Conservation (phyloP, 2,888 invertebrate genomes). For the Xiphydria camelus region DNA sequence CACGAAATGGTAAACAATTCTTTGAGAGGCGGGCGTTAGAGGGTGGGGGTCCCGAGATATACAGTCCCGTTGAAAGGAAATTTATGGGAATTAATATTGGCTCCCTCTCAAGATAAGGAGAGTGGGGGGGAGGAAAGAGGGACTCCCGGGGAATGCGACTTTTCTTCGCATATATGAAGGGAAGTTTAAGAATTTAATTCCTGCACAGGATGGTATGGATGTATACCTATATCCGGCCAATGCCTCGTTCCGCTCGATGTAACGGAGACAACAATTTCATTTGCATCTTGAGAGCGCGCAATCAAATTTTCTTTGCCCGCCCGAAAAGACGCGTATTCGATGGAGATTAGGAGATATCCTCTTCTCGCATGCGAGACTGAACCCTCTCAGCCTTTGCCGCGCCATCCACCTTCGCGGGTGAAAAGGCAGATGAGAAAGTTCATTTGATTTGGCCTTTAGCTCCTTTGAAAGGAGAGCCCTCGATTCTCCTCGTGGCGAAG, state of each 20-base stretch:
- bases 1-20: slow-evolving; percentile 54
- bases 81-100: slow-evolving; percentile 59
- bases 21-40: slow-evolving; percentile 19
- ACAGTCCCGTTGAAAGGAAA: slow-evolving; percentile 54
- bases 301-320: slow-evolving; percentile 37
- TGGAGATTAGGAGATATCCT: slow-evolving; percentile 63
- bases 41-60: slow-evolving; percentile 28
- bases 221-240: too few relatives aligned
- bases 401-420: too few relatives aligned
- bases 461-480: too few relatives aligned
- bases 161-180: slow-evolving; percentile 50
- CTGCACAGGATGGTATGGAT: slow-evolving; percentile 31
- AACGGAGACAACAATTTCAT: slow-evolving; percentile 55
- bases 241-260: not conserved
- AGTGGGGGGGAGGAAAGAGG: slow-evolving; percentile 35
- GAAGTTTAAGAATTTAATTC: slow-evolving; percentile 58
- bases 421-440: too few relatives aligned
- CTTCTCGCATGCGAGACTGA: too few relatives aligned
- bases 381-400: too few relatives aligned
- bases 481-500: too few relatives aligned
- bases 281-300: slow-evolving; percentile 49
- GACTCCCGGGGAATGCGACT: slow-evolving; percentile 57
- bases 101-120: slow-evolving; percentile 39
- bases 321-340: slow-evolving; percentile 59
- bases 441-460: too few relatives aligned